phyloP scores from a whole-genome alignment of 2,888 invertebrate genomes.

The Resseliella maxima region DNA sequence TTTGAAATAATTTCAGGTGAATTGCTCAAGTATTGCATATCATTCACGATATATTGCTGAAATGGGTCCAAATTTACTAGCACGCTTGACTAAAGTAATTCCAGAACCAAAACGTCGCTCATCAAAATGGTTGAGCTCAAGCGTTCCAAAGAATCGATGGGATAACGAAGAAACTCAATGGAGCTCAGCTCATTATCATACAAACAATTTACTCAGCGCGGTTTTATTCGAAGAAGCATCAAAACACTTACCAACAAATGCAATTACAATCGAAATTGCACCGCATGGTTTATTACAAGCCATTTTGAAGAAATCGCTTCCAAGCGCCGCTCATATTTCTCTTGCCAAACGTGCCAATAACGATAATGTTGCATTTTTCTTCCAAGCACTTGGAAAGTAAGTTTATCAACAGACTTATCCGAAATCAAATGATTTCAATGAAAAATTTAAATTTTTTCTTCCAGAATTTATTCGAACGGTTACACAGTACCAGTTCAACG shows the following conservation, averaged over 20 bases:
- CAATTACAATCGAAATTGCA: slow-evolving; percentile 76
- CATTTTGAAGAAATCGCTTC: slow-evolving; percentile 73
- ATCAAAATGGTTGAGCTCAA: slow-evolving; percentile 86
- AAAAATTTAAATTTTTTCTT: neutral
- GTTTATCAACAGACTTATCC: slow-evolving; percentile 61
- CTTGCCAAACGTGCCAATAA: slow-evolving; percentile 72
- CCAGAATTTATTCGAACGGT: slow-evolving; percentile 68
- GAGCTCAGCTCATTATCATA: slow-evolving; percentile 87
- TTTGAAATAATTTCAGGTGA: slow-evolving; percentile 66
- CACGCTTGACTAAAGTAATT: slow-evolving; percentile 75
- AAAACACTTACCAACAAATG: slow-evolving; percentile 72
- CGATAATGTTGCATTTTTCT: slow-evolving; percentile 67
- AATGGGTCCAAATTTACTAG: slow-evolving; percentile 74
- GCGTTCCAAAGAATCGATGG: slow-evolving; percentile 80
- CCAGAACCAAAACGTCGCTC: slow-evolving; percentile 76
- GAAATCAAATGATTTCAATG: neutral
- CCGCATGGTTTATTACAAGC: slow-evolving; percentile 78
- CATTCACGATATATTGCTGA: slow-evolving; percentile 85
- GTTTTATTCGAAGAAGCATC: slow-evolving; percentile 74
- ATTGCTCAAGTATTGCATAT: slow-evolving; percentile 89
- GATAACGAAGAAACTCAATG: slow-evolving; percentile 72
- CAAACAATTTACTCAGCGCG: slow-evolving; percentile 80
- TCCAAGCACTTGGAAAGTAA: slow-evolving; percentile 68
- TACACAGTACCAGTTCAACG: slow-evolving; percentile 78
- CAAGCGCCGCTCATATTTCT: slow-evolving; percentile 71